These are phyloP conservation scores for Stictocephala bisonia DNA, from an alignment of 2,888 invertebrate species.

Conservation along the genomic window DNA sequence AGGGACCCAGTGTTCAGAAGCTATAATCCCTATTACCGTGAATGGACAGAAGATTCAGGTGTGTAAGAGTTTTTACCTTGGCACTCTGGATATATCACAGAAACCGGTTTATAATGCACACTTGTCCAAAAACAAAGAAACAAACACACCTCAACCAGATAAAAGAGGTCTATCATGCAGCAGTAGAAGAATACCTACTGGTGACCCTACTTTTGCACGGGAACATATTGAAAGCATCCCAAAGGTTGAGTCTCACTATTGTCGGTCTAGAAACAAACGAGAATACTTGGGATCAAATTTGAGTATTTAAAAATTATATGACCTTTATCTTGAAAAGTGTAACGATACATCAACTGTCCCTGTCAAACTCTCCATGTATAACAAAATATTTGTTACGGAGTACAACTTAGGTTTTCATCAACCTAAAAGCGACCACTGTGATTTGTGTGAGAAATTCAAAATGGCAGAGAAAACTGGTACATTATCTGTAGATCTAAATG, in stretches of 20 bases:
- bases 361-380: slow-evolving; percentile 25
- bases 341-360: slow-evolving; percentile 21
- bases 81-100: slow-evolving; percentile 22
- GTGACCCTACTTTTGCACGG: slow-evolving; percentile 4
- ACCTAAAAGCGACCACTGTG: slow-evolving; percentile 30
- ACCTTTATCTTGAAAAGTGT: slow-evolving; percentile 24
- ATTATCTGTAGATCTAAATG: slow-evolving; percentile 10
- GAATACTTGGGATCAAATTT: slow-evolving; percentile 23
- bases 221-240: slow-evolving; percentile 28
- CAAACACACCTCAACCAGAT: slow-evolving; percentile 36
- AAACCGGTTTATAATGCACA: slow-evolving; percentile 31
- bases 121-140: slow-evolving; percentile 33
- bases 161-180: slow-evolving; percentile 21
- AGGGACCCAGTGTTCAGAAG: background rate
- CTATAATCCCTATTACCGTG: slow-evolving; percentile 9
- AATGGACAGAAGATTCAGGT: slow-evolving; percentile 6
- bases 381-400: slow-evolving; percentile 25
- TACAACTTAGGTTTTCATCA: slow-evolving; percentile 14
- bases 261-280: slow-evolving; percentile 19
- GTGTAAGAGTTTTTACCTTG: slow-evolving; percentile 17
- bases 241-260: slow-evolving; percentile 25
- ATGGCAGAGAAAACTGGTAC: slow-evolving; percentile 18
- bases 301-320: slow-evolving; percentile 9
- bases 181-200: slow-evolving; percentile 20
- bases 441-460: slow-evolving; percentile 19